phyloP scores from a whole-genome alignment of 92 coral and sea anemone genomes.

The Epizoanthus stellaris region DNA sequence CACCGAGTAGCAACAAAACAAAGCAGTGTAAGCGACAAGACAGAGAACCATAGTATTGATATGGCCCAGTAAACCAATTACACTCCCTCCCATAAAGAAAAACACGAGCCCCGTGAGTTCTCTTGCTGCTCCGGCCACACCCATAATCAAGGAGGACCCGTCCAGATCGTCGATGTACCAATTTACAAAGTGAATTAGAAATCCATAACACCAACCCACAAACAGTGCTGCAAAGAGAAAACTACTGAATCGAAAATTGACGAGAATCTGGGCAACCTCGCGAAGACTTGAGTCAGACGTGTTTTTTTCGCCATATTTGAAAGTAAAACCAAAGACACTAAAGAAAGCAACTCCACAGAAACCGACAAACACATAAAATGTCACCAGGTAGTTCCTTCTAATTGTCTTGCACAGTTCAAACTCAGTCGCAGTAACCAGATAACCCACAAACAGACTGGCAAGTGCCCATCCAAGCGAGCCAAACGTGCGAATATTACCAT shows the following conservation, averaged over 20 bases:
- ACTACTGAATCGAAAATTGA: constrained; percentile 48
- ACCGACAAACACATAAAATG: constrained; percentile 72
- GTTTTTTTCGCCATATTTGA: constrained; percentile 52
- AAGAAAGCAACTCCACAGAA: constrained; percentile 69
- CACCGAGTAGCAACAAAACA: constrained; percentile 62
- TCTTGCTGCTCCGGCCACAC: constrained; percentile 68
- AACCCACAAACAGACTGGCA: constrained; percentile 57
- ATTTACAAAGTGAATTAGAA: constrained; percentile 70
- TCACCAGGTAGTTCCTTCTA: constrained; percentile 34
- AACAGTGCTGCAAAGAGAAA: constrained; percentile 60
- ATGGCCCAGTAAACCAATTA: constrained; percentile 66
- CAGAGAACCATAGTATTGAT: constrained; percentile 53
- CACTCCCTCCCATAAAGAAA: constrained; percentile 57
- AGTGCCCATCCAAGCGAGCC: constrained; percentile 69
- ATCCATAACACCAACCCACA: constrained; percentile 61
- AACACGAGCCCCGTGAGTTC: constrained; percentile 59
- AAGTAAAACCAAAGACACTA: constrained; percentile 67
- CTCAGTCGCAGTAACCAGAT: constrained; percentile 50
- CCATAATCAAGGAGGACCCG: constrained; percentile 65
- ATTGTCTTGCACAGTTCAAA: constrained; percentile 45
- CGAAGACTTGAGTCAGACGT: constrained; percentile 28
- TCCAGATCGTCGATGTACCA: constrained; percentile 84
- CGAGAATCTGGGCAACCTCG: constrained; percentile 49
- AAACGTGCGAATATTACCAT: constrained; percentile 63
- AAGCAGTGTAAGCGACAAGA: constrained; percentile 56